phyloP scores from a whole-genome alignment of 2,113 vertebrate species.

The Pyrgilauda ruficollis region DNA sequence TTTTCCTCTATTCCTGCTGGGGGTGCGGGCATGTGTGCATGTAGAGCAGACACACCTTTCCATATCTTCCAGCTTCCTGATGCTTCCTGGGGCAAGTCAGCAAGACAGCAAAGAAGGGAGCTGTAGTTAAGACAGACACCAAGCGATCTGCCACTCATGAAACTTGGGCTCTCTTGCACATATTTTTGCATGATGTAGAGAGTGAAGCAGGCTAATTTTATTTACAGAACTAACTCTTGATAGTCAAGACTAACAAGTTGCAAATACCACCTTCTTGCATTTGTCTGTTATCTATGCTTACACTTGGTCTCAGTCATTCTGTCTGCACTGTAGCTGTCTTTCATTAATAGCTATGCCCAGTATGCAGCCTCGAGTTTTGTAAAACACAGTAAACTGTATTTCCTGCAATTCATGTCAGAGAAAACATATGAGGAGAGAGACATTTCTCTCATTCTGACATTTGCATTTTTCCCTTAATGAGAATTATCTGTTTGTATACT shows the following conservation, averaged over 20 bases:
- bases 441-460: not conserved
- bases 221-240: not conserved
- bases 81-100: not conserved
- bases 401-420: not conserved
- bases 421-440: not conserved
- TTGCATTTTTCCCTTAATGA: not conserved
- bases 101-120: not conserved
- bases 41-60: not conserved
- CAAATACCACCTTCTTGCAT: not conserved
- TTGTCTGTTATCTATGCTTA: not conserved
- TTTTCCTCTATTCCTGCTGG: not conserved
- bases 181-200: not conserved
- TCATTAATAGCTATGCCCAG: not conserved
- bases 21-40: not conserved
- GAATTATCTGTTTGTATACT: not conserved
- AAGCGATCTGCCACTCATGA: not conserved
- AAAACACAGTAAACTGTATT: not conserved
- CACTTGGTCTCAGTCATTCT: not conserved
- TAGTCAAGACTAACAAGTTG: not conserved
- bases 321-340: not conserved
- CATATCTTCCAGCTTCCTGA: not conserved
- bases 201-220: not conserved
- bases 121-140: not conserved
- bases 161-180: not conserved
- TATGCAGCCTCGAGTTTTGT: accelerated